These are phyloP conservation scores for Dicrurus megarhynchus DNA, from an alignment of 2,113 vertebrate genomes.

Conservation along the genomic window DNA sequence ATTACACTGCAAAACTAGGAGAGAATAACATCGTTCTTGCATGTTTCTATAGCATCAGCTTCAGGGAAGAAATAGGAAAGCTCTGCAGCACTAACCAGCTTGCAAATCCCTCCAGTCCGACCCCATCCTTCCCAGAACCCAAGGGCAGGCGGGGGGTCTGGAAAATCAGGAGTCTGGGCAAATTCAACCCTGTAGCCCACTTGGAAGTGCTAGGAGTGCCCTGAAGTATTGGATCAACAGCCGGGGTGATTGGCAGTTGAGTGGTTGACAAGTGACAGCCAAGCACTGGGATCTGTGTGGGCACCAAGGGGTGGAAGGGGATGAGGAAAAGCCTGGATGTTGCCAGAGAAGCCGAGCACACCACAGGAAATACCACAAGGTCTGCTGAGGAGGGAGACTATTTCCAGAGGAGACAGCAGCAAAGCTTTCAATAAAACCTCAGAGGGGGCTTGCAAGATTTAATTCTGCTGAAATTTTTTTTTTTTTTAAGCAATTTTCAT, in stretches of 20 bases:
- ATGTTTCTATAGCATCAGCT: not conserved
- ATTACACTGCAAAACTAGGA: not conserved
- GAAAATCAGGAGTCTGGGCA: not conserved
- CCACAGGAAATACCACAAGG: not conserved
- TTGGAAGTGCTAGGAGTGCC: not conserved
- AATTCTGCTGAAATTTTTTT: not conserved
- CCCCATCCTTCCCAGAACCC: not conserved
- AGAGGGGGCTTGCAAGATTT: not conserved
- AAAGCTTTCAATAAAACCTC: not conserved
- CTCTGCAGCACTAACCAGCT: not conserved
- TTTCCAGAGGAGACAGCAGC: not conserved
- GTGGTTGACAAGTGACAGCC: not conserved
- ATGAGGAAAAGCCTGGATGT: not conserved
- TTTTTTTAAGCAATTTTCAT: not conserved
- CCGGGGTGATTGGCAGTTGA: not conserved
- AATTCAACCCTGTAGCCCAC: not conserved
- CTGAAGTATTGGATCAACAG: not conserved
- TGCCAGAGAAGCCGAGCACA: rapidly evolving
- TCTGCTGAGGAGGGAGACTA: not conserved
- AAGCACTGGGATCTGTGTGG: not conserved
- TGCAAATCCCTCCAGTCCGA: not conserved
- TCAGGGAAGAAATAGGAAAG: not conserved
- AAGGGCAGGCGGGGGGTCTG: rapidly evolving
- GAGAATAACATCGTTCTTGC: not conserved
- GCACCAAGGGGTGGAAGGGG: not conserved